Conservation (phyloP, 2,797 vertebrate species). For the Capromys pilorides region DNA sequence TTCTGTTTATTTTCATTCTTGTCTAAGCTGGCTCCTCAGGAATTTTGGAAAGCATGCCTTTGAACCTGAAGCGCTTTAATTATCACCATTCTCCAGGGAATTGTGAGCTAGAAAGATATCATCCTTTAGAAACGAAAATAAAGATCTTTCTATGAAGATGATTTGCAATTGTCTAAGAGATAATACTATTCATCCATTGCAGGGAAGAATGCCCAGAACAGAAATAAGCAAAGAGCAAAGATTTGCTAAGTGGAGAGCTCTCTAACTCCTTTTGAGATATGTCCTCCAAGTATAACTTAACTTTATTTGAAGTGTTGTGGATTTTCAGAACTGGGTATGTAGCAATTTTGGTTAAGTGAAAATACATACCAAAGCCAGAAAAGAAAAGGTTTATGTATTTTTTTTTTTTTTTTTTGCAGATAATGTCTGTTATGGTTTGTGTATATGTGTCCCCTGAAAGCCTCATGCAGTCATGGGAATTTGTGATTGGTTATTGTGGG, state of each 20-base stretch:
- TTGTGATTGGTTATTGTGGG: no score
- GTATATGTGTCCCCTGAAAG: no score
- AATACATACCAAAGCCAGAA: conserved; percentile 37
- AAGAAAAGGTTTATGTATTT: background rate
- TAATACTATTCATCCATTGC: conserved; percentile 45
- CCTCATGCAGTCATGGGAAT: no score
- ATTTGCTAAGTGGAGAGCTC: conserved; percentile 47
- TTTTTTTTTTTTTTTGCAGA: background rate
- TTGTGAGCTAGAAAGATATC: conserved; percentile 35
- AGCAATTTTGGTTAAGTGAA: conserved; percentile 57
- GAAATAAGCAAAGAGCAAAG: conserved; percentile 60
- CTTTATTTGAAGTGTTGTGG: conserved; percentile 46
- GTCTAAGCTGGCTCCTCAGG: conserved; percentile 47
- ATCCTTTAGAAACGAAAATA: conserved; percentile 59
- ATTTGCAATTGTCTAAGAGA: conserved; percentile 71
- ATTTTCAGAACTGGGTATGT: conserved; percentile 51
- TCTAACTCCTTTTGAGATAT: conserved; percentile 50
- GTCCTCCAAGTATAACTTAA: conserved; percentile 52
- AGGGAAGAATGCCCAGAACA: conserved; percentile 58
- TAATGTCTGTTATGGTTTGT: background rate
- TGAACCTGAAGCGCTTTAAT: conserved; percentile 67
- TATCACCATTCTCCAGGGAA: conserved; percentile 55
- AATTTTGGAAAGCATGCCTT: conserved; percentile 59
- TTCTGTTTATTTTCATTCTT: conserved; percentile 33
- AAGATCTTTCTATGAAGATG: conserved; percentile 55